Evolutionary conservation across 2,113 vertebrate genomes (phyloP), one percentile per base, ranked within the genome.

Genomic region (Peromyscus californicus): DNA sequence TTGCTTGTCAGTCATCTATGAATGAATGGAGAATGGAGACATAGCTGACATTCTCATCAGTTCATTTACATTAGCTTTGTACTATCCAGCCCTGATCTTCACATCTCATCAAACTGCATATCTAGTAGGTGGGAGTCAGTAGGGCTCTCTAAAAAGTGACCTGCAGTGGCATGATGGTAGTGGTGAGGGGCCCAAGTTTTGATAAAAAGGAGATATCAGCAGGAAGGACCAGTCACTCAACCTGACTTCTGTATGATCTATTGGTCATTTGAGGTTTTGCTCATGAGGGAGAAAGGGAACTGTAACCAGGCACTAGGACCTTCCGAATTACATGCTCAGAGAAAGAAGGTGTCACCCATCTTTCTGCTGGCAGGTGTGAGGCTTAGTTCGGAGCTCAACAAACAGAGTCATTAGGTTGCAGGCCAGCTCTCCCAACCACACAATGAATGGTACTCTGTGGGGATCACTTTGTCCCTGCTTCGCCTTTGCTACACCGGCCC

Each of bases 401-500:
- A 54, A 87, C 36, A 91, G 92, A 96, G 57, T 65, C 65, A 54
- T 94, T 93, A 78, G 16, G 8, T 42, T 96, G 89, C 36, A 24
- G 59, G 84, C 9, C 69, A 36, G 36, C 11, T 85, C 61, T 7
- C 42, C 29, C n/a, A 21, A 86, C 7, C 0, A 59, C 80, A 78
- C 57, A 7, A 90, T 69, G 61, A 96, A 84, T 90, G 97, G 85
- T 97, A 96, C 95, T 39, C 63, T 97, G 89, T 97, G 92, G 76
- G 95, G 96, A 91, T 97, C 88, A 95, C 92, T 97, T 97, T 95
- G 19, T 80, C 91, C 83, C 95, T 91, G 57, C 67, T 0, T 2
- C 63, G 90, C 85, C 80, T 78, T 92, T 90, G 29, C 33, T 95
- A 90, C 87, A 97, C 93, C 95, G 94, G 82, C n/a, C 7, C 0